phyloP scores from a whole-genome alignment of 2,888 invertebrate species.

The Andrena bicolor region DNA sequence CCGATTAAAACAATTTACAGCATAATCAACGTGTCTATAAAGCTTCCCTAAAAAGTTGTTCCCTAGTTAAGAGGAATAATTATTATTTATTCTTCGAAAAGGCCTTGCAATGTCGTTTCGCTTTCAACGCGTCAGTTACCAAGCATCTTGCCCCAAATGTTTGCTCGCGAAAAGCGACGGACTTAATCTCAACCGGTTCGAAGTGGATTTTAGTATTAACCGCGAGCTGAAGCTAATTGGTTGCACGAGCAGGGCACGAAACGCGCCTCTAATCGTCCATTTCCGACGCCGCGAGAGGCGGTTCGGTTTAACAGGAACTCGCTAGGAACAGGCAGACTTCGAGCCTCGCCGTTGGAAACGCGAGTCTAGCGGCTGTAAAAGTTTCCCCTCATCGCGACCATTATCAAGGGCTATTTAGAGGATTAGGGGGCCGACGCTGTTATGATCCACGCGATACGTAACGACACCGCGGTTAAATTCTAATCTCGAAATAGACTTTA shows the following conservation, averaged over 20 bases:
- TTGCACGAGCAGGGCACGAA: slow-evolving; percentile 49
- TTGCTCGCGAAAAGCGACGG: slow-evolving; percentile 21
- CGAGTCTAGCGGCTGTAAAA: slow-evolving; percentile 12
- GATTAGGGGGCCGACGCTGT: background rate
- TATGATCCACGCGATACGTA: no score
- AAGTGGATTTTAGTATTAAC: slow-evolving; percentile 53
- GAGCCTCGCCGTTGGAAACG: background rate
- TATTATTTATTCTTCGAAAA: background rate
- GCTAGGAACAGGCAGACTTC: slow-evolving; percentile 1
- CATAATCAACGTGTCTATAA: no score
- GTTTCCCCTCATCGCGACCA: slow-evolving; percentile 10
- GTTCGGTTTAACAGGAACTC: slow-evolving; percentile 31
- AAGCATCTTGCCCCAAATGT: slow-evolving; percentile 41
- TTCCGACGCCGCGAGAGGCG: slow-evolving; percentile 49
- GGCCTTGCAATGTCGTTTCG: background rate
- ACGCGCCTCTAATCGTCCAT: slow-evolving; percentile 52
- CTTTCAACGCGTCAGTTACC: background rate
- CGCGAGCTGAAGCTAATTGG: slow-evolving; percentile 52
- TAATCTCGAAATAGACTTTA: background rate
- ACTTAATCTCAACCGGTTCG: slow-evolving; percentile 47
- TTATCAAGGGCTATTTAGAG: slow-evolving; percentile 8
- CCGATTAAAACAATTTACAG: no score
- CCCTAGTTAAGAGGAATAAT: background rate
- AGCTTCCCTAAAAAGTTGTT: background rate
- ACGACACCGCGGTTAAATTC: no score